A percentile compares a stretch with the other conserved stretches of the same genome.
Evolutionary conservation across 1,140 invertebrate species (phyloP).

Genomic region (Zaprionus camerounensis): DNA sequence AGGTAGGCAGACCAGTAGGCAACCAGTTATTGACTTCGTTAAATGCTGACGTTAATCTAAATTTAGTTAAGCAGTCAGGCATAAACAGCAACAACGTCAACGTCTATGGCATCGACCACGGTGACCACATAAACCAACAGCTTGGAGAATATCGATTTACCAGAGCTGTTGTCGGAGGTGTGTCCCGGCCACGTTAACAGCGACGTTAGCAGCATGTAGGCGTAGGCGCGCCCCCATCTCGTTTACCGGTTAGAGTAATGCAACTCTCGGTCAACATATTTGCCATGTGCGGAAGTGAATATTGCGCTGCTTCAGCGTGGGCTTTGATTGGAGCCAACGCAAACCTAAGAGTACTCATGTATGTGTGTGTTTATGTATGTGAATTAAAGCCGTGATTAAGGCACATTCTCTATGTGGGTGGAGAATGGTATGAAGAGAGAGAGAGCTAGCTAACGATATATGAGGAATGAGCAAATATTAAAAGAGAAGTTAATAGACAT

Average conservation of each 20-base stretch:
- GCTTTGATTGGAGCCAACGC: constrained; percentile 35
- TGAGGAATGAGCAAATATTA: neutral
- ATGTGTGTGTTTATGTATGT: neutral
- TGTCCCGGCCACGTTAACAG: constrained; percentile 42
- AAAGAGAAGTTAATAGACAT: neutral
- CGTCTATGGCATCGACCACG: constrained; percentile 38
- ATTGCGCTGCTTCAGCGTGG: constrained; percentile 23
- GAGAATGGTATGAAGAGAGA: constrained; percentile 11
- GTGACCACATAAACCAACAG: constrained; percentile 55
- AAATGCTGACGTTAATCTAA: constrained; percentile 68
- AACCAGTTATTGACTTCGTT: constrained; percentile 44
- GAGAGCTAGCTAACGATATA: neutral
- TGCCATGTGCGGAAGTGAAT: constrained; percentile 42
- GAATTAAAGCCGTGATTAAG: constrained; percentile 23
- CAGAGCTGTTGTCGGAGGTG: constrained; percentile 35
- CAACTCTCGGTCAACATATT: constrained; percentile 39
- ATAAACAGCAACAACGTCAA: constrained; percentile 5
- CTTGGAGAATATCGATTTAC: constrained; percentile 68
- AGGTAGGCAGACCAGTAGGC: constrained; percentile 24
- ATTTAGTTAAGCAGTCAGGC: constrained; percentile 52
- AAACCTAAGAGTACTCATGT: neutral
- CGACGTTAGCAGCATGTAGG: neutral
- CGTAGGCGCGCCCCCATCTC: constrained; percentile 35
- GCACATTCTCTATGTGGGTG: constrained; percentile 34
- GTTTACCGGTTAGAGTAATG: constrained; percentile 23